These are phyloP conservation scores for Coptodon rendalli DNA, from an alignment of 2,113 vertebrate species.

Conservation along the genomic window DNA sequence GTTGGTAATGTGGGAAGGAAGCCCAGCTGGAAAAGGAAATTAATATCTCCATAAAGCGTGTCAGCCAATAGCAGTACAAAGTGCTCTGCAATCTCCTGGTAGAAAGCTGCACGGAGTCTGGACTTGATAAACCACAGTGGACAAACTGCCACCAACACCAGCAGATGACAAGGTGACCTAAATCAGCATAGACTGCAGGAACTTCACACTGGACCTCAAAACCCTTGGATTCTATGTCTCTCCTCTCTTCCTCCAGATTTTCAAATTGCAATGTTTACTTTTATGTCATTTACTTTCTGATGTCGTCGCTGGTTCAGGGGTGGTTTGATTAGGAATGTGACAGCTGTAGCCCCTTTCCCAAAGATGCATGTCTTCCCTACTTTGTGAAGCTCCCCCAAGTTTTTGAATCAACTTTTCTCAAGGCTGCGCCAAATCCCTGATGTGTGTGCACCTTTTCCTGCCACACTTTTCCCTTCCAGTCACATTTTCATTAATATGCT, in stretches of 20 bases:
- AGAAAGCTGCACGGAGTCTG: background rate
- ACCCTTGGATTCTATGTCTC: background rate
- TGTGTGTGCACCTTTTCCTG: background rate
- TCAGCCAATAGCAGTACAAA: background rate
- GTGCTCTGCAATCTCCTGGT: background rate
- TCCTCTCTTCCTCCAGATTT: background rate
- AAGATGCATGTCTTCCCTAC: background rate
- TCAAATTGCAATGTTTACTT: background rate
- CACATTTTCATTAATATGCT: background rate
- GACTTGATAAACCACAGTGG: background rate
- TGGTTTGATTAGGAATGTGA: background rate
- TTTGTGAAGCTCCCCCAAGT: background rate
- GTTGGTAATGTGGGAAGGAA: background rate
- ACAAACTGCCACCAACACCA: background rate
- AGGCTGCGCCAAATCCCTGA: background rate
- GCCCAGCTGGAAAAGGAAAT: background rate
- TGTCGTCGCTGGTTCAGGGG: background rate
- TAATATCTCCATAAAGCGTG: background rate
- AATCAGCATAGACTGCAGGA: background rate
- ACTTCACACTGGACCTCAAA: background rate
- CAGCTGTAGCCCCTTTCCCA: background rate
- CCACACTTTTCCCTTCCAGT: background rate
- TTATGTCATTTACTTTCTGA: background rate
- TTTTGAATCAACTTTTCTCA: background rate
- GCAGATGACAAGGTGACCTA: background rate